phyloP scores from a whole-genome alignment of 2,888 invertebrate genomes.

The Griposia aprilina region DNA sequence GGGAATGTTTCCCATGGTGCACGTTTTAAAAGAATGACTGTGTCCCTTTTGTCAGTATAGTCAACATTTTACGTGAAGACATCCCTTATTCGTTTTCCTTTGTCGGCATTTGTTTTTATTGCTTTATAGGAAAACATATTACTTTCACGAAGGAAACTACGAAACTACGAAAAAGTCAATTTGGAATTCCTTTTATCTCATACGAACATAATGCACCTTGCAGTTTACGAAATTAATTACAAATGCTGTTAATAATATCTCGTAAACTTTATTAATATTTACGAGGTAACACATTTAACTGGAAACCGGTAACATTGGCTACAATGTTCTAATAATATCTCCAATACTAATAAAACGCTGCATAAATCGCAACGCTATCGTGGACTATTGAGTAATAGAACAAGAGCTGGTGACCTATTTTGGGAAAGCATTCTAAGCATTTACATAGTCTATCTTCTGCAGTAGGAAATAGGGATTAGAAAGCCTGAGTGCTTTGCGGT shows the following conservation, averaged over 20 bases:
- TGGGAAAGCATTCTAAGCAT: not conserved
- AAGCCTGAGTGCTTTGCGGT: not conserved
- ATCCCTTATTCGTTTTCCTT: constrained; percentile 39
- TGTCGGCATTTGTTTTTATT: constrained; percentile 35
- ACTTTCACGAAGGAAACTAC: not conserved
- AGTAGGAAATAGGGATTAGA: not conserved
- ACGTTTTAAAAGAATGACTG: constrained; percentile 48
- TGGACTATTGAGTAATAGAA: constrained; percentile 41
- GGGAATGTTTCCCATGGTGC: constrained; percentile 55
- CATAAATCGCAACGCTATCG: constrained; percentile 46
- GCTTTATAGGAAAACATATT: not conserved
- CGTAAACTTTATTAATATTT: constrained; percentile 29
- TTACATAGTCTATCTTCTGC: not conserved
- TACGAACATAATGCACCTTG: not conserved
- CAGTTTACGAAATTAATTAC: not conserved
- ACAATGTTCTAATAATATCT: constrained; percentile 44
- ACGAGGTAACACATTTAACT: constrained; percentile 5
- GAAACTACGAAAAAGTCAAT: not conserved
- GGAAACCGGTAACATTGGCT: constrained; percentile 14
- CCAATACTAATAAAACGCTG: constrained; percentile 29
- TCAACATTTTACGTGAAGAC: constrained; percentile 42
- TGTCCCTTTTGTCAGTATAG: constrained; percentile 44
- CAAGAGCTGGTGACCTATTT: constrained; percentile 13
- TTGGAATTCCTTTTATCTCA: not conserved
- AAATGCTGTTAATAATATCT: constrained; percentile 17